Base-by-base conservation (phyloP, 2,113 vertebrate species). In the Jaculus jaculus region DNA sequence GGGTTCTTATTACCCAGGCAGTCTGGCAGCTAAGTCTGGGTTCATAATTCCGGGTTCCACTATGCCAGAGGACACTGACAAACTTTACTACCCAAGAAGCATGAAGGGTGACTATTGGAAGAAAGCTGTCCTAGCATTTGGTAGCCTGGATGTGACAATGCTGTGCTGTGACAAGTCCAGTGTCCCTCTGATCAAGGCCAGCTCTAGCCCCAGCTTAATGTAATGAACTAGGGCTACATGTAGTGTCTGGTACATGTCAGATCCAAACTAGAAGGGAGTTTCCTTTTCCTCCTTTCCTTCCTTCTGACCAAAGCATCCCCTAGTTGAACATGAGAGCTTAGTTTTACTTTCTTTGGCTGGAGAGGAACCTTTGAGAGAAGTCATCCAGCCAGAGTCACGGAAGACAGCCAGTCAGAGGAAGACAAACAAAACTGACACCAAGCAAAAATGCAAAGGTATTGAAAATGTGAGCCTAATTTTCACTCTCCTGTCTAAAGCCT, bases 401-500 rank as follows among this genome's bases (percentile, higher is more conserved):
- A 88, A 95, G 93, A 86, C 85, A 80, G 94, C 80, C 95, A 84
- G 75, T 81, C 92, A 23, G 90, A 90, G 66, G 86, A 96, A 96
- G 90, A 94, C 79, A 95, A 96, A 97, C 93, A 96, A 96, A 96
- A 88, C 69, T 73, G 95, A 97, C 68, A 96, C 92, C 2, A 3
- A 86, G 92, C 61, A 83, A 90, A 96, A 94, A 94, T 90, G 90
- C 93, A 94, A 92, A 96, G 96, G 94, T 83, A 96, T 97, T 96
- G 88, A 95, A 80, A 93, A 93, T 1, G 61, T 17, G 12, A 88
- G 74, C 90, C 87, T 60, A 21, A 90, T 94, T 93, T 83, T 84
- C 87, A 93, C 83, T 92, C 79, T 83, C 51, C 61, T 61, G 90
- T 92, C 89, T 75, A 82, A 95, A 84, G 93, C 79, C 88, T 95